Percentiles rank a stretch among this genome's conserved stretches.
phyloP scores from a whole-genome alignment of 2,797 vertebrate species.

The Phylloscopus collybita region DNA sequence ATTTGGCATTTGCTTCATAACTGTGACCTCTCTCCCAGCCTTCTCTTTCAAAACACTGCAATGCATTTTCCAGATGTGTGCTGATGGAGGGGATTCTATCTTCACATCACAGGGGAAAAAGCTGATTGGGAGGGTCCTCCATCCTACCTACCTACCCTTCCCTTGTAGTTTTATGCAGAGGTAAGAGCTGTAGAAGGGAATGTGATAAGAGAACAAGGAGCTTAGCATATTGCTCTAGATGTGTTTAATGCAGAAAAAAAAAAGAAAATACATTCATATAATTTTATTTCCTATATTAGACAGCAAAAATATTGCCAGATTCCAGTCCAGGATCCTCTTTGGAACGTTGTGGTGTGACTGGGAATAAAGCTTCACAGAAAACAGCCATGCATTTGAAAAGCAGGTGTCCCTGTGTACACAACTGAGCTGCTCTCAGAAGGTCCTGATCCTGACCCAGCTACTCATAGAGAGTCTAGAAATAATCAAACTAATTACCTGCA shows the following conservation, averaged over 20 bases:
- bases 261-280: no score
- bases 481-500: background rate
- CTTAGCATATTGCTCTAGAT: background rate
- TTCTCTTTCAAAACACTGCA: background rate
- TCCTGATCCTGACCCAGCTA: background rate
- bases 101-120: background rate
- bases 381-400: background rate
- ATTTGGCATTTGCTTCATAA: background rate
- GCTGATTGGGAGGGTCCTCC: background rate
- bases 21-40: background rate
- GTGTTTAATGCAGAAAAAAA: background rate
- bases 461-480: background rate
- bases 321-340: background rate
- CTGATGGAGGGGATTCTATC: background rate
- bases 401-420: background rate
- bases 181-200: background rate
- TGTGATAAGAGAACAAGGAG: background rate
- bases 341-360: rapidly evolving
- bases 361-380: background rate
- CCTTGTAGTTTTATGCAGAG: background rate
- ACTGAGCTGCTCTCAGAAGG: background rate
- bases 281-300: background rate
- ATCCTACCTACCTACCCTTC: background rate
- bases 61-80: background rate
- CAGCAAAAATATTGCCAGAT: background rate